Evolutionary conservation across 2,113 vertebrate genomes (phyloP).

Genomic region (Pygoscelis adeliae): DNA sequence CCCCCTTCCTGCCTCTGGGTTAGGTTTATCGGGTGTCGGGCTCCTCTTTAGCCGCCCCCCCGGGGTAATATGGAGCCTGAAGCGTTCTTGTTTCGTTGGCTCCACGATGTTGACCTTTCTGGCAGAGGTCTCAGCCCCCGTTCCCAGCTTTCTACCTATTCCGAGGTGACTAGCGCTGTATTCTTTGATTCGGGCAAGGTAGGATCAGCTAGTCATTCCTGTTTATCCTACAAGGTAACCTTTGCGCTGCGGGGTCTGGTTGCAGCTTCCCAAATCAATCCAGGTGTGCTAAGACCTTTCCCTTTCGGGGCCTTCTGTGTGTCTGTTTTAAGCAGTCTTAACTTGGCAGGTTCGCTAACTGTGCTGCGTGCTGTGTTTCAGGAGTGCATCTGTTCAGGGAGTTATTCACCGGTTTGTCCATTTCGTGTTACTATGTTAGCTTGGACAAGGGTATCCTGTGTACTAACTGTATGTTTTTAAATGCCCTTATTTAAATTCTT

Average conservation of each 20-base stretch:
- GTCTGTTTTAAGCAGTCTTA: background rate
- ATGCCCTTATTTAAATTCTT: background rate
- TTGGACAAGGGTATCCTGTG: background rate
- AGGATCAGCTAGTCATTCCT: rapidly evolving
- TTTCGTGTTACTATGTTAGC: background rate
- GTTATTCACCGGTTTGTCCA: rapidly evolving
- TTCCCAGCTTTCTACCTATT: background rate
- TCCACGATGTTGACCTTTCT: background rate
- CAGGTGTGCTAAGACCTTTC: background rate
- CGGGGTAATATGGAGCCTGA: rapidly evolving
- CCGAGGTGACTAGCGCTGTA: background rate
- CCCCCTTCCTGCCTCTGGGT: background rate
- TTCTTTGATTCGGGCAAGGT: background rate
- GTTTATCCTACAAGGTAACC: rapidly evolving
- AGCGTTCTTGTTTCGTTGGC: background rate
- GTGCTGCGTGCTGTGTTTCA: background rate
- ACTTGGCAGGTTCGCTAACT: background rate
- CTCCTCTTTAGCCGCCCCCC: background rate
- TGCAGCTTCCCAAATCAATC: background rate
- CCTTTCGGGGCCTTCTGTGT: background rate
- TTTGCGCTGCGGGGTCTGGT: background rate
- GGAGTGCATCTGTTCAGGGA: background rate
- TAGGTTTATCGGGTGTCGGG: background rate
- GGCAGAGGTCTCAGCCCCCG: too few relatives aligned
- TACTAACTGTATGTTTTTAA: rapidly evolving